A percentile compares a stretch with the other conserved stretches of the same genome.
Conservation (phyloP, 2,113 vertebrate genomes). For the Spermophilus dauricus region DNA sequence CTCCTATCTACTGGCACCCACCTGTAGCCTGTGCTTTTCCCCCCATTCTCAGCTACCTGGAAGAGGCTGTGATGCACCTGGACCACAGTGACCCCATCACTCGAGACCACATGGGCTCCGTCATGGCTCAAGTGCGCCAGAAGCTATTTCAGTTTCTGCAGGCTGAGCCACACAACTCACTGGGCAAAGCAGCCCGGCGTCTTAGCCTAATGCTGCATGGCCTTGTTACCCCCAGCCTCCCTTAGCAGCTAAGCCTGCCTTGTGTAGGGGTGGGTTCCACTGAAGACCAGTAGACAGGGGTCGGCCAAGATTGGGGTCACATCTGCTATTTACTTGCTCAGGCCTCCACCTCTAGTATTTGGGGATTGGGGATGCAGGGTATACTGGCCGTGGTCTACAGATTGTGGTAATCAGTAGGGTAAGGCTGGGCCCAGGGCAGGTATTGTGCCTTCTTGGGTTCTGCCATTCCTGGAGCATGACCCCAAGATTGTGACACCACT, state of each 20-base stretch:
- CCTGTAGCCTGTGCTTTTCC: conserved; percentile 19
- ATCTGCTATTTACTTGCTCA: conserved; percentile 46
- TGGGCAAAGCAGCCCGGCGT: conserved; percentile 94
- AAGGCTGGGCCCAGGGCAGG: conserved; percentile 74
- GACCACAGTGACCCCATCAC: conserved; percentile 97
- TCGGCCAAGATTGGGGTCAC: conserved; percentile 8
- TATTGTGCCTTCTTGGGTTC: conserved; percentile 77
- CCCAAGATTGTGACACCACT: conserved; percentile 72
- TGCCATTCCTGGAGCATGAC: conserved; percentile 73
- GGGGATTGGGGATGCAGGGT: rapidly evolving
- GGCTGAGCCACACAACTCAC: conserved; percentile 93
- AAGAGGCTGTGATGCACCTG: conserved; percentile 98
- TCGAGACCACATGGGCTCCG: conserved; percentile 97
- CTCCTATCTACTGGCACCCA: conserved; percentile 1
- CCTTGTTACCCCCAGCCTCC: conserved; percentile 91
- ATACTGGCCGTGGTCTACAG: conserved; percentile 36
- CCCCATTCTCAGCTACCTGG: conserved; percentile 92
- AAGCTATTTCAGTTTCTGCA: conserved; percentile 97
- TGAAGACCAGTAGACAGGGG: conserved; percentile 57
- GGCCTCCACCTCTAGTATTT: conserved; percentile 1
- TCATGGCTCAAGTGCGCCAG: conserved; percentile 95
- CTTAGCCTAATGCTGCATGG: conserved; percentile 98
- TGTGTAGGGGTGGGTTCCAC: conserved; percentile 3
- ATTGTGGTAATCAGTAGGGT: conserved; percentile 64
- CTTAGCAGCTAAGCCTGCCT: conserved; percentile 85